Conservation (phyloP, 2,888 invertebrate species). For the Hirtodrosophila alboralis region DNA sequence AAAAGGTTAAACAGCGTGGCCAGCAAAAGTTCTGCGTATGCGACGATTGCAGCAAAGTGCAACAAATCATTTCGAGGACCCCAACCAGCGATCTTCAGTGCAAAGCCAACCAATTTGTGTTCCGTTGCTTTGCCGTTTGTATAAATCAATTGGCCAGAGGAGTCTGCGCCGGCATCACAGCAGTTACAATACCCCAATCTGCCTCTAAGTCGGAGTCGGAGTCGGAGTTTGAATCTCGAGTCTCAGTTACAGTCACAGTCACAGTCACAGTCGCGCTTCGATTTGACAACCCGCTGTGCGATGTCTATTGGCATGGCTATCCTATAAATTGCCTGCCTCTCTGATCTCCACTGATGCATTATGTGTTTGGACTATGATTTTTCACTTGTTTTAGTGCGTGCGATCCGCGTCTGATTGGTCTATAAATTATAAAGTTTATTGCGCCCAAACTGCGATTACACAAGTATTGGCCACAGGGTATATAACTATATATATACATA, state of each 20-base stretch:
- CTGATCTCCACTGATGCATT: conserved; percentile 69
- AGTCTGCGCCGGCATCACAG: conserved; percentile 16
- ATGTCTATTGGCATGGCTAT: conserved; percentile 73
- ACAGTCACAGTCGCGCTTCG: conserved; percentile 39
- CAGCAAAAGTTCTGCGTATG: conserved; percentile 69
- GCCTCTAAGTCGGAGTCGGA: conserved; percentile 11
- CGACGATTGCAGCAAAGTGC: conserved; percentile 72
- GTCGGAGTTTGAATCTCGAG: conserved; percentile 9
- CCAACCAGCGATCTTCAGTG: conserved; percentile 28
- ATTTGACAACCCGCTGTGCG: conserved; percentile 81
- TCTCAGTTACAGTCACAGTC: conserved; percentile 31
- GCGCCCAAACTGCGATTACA: conserved; percentile 37
- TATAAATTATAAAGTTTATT: conserved; percentile 76
- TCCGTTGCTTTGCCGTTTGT: conserved; percentile 80
- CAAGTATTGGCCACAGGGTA: conserved; percentile 12
- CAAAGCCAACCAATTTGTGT: conserved; percentile 75
- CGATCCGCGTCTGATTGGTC: conserved; percentile 70
- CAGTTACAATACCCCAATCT: conserved; percentile 5
- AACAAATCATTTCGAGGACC: conserved; percentile 67
- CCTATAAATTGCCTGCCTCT: conserved; percentile 71
- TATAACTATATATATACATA: too few species aligned
- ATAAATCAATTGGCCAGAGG: conserved; percentile 74
- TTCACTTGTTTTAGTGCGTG: conserved; percentile 77
- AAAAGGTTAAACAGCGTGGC: conserved; percentile 74
- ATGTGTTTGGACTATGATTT: conserved; percentile 79